Evolutionary conservation across 1,140 invertebrate genomes (phyloP).

Genomic region (Camponotus floridanus): DNA sequence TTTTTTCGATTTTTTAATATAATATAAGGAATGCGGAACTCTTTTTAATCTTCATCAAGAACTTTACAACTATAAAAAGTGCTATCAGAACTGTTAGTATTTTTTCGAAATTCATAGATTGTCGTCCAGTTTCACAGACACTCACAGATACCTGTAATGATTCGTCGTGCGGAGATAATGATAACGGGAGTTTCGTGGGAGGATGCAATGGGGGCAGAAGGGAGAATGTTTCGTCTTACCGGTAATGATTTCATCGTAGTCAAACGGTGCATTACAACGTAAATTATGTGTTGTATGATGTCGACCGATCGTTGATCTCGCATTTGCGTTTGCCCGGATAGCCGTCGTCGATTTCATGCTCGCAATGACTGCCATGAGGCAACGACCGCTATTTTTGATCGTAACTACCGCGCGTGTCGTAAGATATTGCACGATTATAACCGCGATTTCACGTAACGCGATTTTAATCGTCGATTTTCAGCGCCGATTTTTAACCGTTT

Average conservation of each 20-base stretch:
- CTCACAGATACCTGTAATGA: too few relatives aligned
- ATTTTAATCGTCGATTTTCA: background rate
- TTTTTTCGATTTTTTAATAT: too few relatives aligned
- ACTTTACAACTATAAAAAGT: too few relatives aligned
- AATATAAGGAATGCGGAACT: too few relatives aligned
- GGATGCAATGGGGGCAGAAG: background rate
- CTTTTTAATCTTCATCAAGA: too few relatives aligned
- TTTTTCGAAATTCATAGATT: too few relatives aligned
- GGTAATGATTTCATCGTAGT: constrained; percentile 38
- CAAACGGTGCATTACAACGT: constrained; percentile 48
- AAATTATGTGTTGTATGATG: constrained; percentile 62
- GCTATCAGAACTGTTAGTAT: too few relatives aligned
- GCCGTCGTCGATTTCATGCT: constrained; percentile 38
- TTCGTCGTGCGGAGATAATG: constrained; percentile 39
- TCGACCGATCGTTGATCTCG: constrained; percentile 69
- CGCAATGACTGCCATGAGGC: constrained; percentile 38
- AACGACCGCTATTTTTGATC: constrained; percentile 62
- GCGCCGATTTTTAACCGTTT: background rate
- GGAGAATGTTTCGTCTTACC: constrained; percentile 42
- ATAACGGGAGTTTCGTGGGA: constrained; percentile 53
- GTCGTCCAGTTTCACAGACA: too few relatives aligned
- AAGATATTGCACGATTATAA: constrained; percentile 35
- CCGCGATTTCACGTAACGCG: background rate
- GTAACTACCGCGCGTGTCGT: constrained; percentile 53
- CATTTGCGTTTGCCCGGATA: constrained; percentile 38